Conservation (phyloP, 2,888 invertebrate species). For the Lepidonotus clava region DNA sequence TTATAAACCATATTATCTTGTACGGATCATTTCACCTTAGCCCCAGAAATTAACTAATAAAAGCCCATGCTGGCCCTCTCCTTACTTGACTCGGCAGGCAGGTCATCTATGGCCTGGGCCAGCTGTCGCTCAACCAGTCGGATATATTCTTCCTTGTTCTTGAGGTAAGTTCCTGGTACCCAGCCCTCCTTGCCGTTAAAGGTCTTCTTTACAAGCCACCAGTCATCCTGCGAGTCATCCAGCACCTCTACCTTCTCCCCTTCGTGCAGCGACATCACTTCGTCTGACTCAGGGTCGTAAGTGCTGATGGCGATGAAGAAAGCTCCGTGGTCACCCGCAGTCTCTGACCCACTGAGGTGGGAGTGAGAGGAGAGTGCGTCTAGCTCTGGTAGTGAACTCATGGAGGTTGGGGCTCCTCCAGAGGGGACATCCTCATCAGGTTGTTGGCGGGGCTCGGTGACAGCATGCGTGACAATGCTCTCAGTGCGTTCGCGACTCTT, state of each 20-base stretch:
- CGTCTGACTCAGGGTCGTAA: slow-evolving; percentile 67
- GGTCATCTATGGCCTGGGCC: slow-evolving; percentile 54
- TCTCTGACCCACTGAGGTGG: slow-evolving; percentile 10
- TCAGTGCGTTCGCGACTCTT: slow-evolving; percentile 64
- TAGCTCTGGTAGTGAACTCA: neutral
- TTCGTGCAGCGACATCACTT: slow-evolving; percentile 67
- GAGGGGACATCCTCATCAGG: neutral
- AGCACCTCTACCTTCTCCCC: slow-evolving; percentile 67
- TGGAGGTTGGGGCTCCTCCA: neutral
- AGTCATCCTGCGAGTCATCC: slow-evolving; percentile 63
- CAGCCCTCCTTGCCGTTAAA: slow-evolving; percentile 64
- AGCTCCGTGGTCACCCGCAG: neutral
- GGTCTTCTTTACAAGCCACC: slow-evolving; percentile 65
- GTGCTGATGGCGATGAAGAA: slow-evolving; percentile 59
- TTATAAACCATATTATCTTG: too few species aligned
- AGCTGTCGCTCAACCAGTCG: slow-evolving; percentile 61
- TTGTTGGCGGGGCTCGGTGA: neutral
- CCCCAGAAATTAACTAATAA: too few species aligned
- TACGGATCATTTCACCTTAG: too few species aligned
- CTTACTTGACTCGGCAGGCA: slow-evolving; percentile 63
- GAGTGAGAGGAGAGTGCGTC: neutral
- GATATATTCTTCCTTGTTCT: slow-evolving; percentile 61
- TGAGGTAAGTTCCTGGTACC: slow-evolving; percentile 64
- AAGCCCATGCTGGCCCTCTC: too few species aligned
- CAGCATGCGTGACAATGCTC: slow-evolving; percentile 24